Percentiles rank a stretch among this genome's conserved stretches.
Evolutionary conservation across 2,888 invertebrate species (phyloP).

Genomic region (Tanypteryx hageni): DNA sequence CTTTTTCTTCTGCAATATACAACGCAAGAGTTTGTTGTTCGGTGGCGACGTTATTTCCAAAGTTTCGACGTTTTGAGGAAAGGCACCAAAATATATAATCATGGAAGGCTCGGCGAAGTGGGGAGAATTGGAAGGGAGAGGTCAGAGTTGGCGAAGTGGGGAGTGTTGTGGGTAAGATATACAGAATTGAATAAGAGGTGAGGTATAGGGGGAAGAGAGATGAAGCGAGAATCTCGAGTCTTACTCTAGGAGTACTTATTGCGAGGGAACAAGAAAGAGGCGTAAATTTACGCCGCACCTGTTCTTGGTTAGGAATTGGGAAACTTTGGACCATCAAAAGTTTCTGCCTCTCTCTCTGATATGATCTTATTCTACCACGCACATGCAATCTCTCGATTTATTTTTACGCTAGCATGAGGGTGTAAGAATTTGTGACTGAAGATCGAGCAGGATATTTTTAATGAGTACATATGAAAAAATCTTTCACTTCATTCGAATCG

Average conservation of each 20-base stretch:
- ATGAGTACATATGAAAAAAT: no score
- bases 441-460: no score
- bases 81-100: not conserved
- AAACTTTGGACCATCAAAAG: not conserved
- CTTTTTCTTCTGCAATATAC: not conserved
- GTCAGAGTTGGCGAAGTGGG: not conserved
- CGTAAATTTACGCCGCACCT: not conserved
- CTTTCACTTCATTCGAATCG: no score
- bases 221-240: not conserved
- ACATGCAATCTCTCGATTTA: no score
- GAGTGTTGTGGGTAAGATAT: not conserved
- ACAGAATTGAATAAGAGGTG: not conserved
- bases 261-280: no score
- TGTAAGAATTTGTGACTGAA: no score
- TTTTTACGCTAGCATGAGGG: no score
- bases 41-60: not conserved
- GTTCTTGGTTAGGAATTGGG: not conserved
- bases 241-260: no score
- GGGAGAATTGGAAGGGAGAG: not conserved
- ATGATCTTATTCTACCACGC: no score
- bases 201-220: not conserved
- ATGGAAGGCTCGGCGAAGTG: not conserved
- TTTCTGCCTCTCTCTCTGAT: not conserved
- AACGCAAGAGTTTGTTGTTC: not conserved
- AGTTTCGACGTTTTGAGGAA: not conserved